phyloP scores from a whole-genome alignment of 2,113 vertebrate species.

The Herpetotheres cachinnans region DNA sequence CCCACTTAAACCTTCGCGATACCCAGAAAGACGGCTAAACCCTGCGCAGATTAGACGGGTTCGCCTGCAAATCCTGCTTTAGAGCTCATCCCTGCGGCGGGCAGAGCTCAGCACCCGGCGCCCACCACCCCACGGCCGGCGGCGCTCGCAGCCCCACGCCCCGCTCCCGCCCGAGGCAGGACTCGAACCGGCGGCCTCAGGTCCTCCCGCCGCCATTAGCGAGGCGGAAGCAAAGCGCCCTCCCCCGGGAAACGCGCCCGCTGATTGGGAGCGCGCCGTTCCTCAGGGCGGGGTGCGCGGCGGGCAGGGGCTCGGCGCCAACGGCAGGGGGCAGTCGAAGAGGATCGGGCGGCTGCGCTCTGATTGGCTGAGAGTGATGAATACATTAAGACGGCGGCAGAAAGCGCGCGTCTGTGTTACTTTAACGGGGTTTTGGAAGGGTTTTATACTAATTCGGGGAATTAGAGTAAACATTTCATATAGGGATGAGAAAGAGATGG shows the following conservation, averaged over 20 bases:
- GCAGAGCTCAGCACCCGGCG: background rate
- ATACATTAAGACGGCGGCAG: accelerated
- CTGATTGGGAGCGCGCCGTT: background rate
- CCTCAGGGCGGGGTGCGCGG: background rate
- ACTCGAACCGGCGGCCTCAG: accelerated
- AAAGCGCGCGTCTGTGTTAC: accelerated
- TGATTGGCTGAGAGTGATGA: background rate
- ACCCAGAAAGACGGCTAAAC: background rate
- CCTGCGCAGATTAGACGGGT: background rate
- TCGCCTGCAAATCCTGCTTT: background rate
- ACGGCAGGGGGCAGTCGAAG: background rate
- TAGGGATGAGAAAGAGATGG: accelerated
- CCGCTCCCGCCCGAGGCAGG: background rate
- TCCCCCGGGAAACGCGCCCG: background rate
- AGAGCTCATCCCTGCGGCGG: background rate
- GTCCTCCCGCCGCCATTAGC: background rate
- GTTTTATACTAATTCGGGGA: accelerated
- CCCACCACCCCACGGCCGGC: background rate
- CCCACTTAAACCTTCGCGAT: background rate
- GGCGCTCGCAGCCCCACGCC: background rate
- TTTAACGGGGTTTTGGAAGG: accelerated
- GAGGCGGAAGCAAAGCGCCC: background rate
- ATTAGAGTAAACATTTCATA: accelerated
- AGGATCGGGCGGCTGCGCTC: accelerated
- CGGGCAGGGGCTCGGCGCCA: no score